These are phyloP conservation scores for Rhizoglyphus robini DNA, from an alignment of 1,140 invertebrate species.

Conservation along the genomic window DNA sequence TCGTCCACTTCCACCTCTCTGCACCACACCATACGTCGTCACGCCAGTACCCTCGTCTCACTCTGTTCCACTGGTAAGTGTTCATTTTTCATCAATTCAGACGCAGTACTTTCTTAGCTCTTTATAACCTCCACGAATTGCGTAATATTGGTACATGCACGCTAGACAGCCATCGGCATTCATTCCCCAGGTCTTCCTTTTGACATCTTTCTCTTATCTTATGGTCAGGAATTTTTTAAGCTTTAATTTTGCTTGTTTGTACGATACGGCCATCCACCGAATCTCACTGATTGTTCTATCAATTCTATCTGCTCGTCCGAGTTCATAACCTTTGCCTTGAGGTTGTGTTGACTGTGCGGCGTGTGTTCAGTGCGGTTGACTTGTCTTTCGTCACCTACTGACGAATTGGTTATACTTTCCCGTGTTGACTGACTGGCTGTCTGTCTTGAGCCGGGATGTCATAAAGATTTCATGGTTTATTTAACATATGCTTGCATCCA, in stretches of 20 bases:
- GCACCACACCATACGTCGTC: conserved; percentile 35
- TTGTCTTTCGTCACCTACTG: not conserved
- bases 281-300: no score
- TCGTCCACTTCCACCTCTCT: not conserved
- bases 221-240: not conserved
- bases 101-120: not conserved
- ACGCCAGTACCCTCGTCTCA: conserved; percentile 63
- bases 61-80: conserved; percentile 58
- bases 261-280: no score
- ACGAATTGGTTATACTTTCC: not conserved
- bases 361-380: no score
- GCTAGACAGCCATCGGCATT: not conserved
- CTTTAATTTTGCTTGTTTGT: not conserved
- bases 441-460: not conserved
- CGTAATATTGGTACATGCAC: not conserved
- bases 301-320: no score
- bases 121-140: not conserved
- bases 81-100: not conserved
- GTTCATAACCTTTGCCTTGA: no score
- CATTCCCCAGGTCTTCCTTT: not conserved
- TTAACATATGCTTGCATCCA: no score
- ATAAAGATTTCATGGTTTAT: not conserved
- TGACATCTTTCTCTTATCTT: not conserved
- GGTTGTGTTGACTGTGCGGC: no score
- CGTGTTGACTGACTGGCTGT: not conserved